Evolutionary conservation across 2,797 vertebrate species (phyloP).

Genomic region (Linurgus olivaceus): DNA sequence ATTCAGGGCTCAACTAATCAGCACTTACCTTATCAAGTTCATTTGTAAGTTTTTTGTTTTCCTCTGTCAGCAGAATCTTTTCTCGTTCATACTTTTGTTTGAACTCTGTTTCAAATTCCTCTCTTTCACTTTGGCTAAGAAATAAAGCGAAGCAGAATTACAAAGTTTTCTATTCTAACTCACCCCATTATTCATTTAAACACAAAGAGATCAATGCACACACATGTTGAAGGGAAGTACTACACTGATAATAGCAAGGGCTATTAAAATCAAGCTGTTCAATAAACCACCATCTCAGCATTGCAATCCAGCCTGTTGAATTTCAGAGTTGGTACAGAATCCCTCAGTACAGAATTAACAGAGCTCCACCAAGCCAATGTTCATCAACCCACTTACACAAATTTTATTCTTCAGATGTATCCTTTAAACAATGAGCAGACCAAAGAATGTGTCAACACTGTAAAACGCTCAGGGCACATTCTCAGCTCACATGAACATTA

Average conservation of each 20-base stretch:
- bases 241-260: background rate
- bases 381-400: background rate
- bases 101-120: slow-evolving; percentile 91
- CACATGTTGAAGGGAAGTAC: background rate
- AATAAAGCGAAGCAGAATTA: slow-evolving; percentile 36
- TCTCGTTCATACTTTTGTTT: slow-evolving; percentile 95
- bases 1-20: background rate
- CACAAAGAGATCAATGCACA: background rate
- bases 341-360: background rate
- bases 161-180: background rate
- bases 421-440: background rate
- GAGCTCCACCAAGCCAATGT: background rate
- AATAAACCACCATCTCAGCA: background rate
- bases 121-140: slow-evolving; percentile 89
- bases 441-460: background rate
- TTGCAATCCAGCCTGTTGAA: background rate
- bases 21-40: slow-evolving; percentile 91
- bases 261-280: background rate
- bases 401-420: background rate
- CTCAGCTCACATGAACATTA: background rate
- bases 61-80: slow-evolving; percentile 83
- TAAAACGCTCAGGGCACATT: background rate
- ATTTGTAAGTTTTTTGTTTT: slow-evolving; percentile 93
- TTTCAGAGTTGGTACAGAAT: background rate
- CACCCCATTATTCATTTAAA: background rate